A percentile compares a stretch with the other conserved stretches of the same genome.
These are phyloP conservation scores for Brachionus sp. DNA, from an alignment of 1,140 invertebrate genomes.

Conservation along the genomic window DNA sequence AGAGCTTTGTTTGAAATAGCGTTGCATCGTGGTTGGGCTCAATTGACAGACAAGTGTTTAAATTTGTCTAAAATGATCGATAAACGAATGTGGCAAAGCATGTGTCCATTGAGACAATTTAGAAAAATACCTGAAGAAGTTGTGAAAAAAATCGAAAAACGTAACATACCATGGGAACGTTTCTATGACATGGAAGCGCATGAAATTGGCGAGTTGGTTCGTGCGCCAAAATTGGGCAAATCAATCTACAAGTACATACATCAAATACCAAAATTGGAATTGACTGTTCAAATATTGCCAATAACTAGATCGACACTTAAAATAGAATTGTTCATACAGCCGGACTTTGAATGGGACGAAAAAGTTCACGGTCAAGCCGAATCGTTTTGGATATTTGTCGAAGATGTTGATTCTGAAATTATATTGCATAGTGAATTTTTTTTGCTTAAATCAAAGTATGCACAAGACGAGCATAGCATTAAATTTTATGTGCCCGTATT, in stretches of 20 bases:
- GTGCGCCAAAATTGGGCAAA: constrained; percentile 92
- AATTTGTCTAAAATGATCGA: constrained; percentile 98
- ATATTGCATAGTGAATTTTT: constrained; percentile 97
- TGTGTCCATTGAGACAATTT: constrained; percentile 96
- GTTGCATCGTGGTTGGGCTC: constrained; percentile 85
- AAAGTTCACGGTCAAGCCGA: constrained; percentile 70
- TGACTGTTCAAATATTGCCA: constrained; percentile 93
- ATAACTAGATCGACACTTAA: constrained; percentile 88
- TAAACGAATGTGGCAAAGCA: constrained; percentile 97
- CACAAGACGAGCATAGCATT: constrained; percentile 86
- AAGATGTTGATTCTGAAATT: constrained; percentile 90
- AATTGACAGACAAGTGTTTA: constrained; percentile 89
- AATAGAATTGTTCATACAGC: constrained; percentile 95
- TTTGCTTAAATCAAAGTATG: constrained; percentile 86
- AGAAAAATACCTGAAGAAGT: constrained; percentile 96
- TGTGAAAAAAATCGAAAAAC: constrained; percentile 96
- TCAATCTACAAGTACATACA: constrained; percentile 96
- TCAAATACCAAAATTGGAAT: constrained; percentile 89
- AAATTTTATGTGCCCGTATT: constrained; percentile 99
- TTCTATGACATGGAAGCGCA: constrained; percentile 92
- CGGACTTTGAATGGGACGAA: constrained; percentile 99
- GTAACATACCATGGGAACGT: constrained; percentile 66
- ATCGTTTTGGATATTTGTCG: constrained; percentile 97
- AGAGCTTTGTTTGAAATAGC: constrained; percentile 95
- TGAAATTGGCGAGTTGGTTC: constrained; percentile 93